These are phyloP conservation scores for Tychaedon coryphoeus DNA, from an alignment of 2,113 vertebrate genomes.

Conservation along the genomic window DNA sequence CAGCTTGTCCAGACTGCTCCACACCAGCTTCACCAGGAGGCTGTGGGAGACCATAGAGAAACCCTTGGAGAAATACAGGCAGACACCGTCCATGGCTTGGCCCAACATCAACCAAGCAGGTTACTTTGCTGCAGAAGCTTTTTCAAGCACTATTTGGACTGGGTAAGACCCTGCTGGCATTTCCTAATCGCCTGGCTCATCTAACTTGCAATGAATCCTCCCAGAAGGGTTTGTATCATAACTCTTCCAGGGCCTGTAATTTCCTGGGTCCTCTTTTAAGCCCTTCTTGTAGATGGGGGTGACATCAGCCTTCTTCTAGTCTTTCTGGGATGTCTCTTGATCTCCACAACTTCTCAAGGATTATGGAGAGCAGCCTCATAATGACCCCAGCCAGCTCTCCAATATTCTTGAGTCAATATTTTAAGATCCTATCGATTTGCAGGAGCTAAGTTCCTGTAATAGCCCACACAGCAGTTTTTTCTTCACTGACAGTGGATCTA, in stretches of 20 bases:
- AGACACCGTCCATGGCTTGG: not conserved
- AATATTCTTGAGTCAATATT: not conserved
- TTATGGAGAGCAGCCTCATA: not conserved
- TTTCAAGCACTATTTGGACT: not conserved
- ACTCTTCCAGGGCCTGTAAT: not conserved
- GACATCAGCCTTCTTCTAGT: not conserved
- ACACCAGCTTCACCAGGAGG: not conserved
- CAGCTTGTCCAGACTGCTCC: not conserved
- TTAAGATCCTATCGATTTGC: fast-evolving
- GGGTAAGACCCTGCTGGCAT: fast-evolving
- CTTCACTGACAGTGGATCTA: not conserved
- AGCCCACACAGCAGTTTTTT: not conserved
- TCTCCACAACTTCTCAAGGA: not conserved
- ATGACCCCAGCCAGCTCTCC: not conserved
- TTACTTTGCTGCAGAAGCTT: fast-evolving
- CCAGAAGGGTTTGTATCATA: not conserved
- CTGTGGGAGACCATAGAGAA: fast-evolving
- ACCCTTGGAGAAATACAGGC: not conserved
- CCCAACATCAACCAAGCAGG: not conserved
- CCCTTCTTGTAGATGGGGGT: not conserved
- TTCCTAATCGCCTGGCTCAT: not conserved
- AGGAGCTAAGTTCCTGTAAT: not conserved
- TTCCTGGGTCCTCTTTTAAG: not conserved
- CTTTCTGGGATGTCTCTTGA: not conserved
- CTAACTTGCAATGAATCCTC: not conserved